A percentile compares a stretch with the other conserved stretches of the same genome.
phyloP scores from a whole-genome alignment of 2,888 invertebrate genomes.

The Sialis fuliginosa region DNA sequence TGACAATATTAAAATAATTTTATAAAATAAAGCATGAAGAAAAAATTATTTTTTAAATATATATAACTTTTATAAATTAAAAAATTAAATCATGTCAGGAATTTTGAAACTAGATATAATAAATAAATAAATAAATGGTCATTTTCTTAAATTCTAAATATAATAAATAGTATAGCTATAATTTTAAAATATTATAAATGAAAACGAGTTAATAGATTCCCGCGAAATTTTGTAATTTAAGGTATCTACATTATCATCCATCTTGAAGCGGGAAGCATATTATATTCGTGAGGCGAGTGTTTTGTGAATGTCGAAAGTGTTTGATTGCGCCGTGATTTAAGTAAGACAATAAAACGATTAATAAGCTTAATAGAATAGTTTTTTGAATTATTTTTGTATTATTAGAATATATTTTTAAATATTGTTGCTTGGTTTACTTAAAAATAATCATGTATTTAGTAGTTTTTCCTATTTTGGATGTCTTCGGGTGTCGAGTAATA shows the following conservation, averaged over 20 bases:
- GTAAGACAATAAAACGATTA: slow-evolving; percentile 9
- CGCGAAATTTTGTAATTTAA: background rate
- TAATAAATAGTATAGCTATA: too few relatives aligned
- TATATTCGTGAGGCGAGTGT: slow-evolving; percentile 10
- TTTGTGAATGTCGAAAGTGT: slow-evolving; percentile 31
- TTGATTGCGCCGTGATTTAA: slow-evolving; percentile 40
- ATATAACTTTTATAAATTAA: background rate
- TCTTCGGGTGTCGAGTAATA: too few relatives aligned
- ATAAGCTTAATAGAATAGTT: too few relatives aligned
- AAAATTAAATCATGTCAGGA: background rate
- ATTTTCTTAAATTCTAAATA: too few relatives aligned
- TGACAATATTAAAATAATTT: background rate
- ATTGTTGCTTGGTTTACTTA: too few relatives aligned
- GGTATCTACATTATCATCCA: slow-evolving; percentile 1
- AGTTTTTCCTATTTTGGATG: too few relatives aligned
- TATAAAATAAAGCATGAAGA: background rate
- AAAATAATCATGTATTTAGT: too few relatives aligned
- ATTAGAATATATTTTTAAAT: too few relatives aligned
- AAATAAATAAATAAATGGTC: background rate
- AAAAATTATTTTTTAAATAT: background rate
- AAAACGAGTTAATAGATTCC: too few relatives aligned
- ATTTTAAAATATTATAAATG: too few relatives aligned
- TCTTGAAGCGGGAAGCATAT: slow-evolving; percentile 5
- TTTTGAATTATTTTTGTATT: too few relatives aligned
- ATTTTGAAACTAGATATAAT: background rate